Evolutionary conservation across 2,888 invertebrate genomes (phyloP), one percentile per base, ranked within the genome.

Genomic region (Argyresthia albistria): DNA sequence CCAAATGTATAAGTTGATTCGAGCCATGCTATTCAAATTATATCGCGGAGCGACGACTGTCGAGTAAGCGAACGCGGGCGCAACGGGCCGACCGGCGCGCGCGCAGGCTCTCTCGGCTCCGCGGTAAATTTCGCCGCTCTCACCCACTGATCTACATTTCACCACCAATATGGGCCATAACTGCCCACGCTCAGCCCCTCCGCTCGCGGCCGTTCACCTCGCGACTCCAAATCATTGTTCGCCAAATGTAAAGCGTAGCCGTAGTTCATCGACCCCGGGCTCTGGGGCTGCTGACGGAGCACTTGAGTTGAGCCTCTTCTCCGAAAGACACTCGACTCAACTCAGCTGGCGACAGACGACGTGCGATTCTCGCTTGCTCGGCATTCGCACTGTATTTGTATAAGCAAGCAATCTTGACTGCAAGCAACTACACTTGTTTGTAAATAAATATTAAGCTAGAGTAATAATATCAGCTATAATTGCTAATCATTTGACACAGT

Each of bases 131-230:
- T 83, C 81, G 84, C 83, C 82, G 81, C 83, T 81, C 79, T 88
- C 87, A 87, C 88, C 88, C 87, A 88, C 88, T 88, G 87, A 88
- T 88, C 88, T 87, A 88, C 88, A 87, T 88, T 88, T 86, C 79
- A 84, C 84, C 77, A 75, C 74, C 73, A 84, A 87, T 86, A 87
- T 87, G 81, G 87, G 87, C 86, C 87, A 84, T 87, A 86, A 86
- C 87, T 87, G 86, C 84, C 86, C 82, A 86, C 86, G 83, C 86
- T 80, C 78, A 77, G 82, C 82, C 84, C 84, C 84, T 77, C 79
- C 76, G 78, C 66, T 70, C 73, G 76, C 77, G 86, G 84, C 74
- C 87, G 62, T 86, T 87, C 86, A 87, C 84, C 86, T 84, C 83
- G 78, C 82, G 78, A 81, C 80, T 82, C 77, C 81, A 83, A 84